phyloP scores from a whole-genome alignment of 2,797 vertebrate species.

The Chelidonichthys spinosus region DNA sequence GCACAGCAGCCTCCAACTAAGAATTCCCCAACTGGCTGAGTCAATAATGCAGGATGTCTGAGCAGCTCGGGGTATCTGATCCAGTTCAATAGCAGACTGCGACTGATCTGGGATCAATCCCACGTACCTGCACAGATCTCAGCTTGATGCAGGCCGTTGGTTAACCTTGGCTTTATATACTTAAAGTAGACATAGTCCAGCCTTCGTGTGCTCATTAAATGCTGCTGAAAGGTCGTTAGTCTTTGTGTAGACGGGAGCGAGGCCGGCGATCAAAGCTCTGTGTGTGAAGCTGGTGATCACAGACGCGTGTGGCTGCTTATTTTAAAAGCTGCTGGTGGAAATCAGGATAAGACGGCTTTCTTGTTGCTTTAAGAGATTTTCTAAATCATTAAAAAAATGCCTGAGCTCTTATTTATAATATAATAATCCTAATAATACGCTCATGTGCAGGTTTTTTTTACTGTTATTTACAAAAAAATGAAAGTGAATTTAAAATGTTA shows the following conservation, averaged over 20 bases:
- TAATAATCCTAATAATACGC: no score
- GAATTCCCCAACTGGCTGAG: conserved; percentile 54
- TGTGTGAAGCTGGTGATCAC: conserved; percentile 44
- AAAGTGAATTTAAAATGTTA: no score
- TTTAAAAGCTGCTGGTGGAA: conserved; percentile 28
- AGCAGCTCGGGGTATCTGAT: conserved; percentile 15
- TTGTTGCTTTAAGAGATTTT: neutral
- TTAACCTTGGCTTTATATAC: conserved; percentile 44
- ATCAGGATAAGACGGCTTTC: conserved; percentile 9
- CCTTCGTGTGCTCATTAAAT: conserved; percentile 35
- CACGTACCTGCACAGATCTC: conserved; percentile 17
- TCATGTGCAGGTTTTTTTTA: no score
- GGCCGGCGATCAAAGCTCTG: conserved; percentile 43
- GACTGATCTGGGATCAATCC: conserved; percentile 65
- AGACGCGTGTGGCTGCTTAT: conserved; percentile 7
- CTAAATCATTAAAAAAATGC: conserved; percentile 1
- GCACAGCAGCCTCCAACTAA: conserved; percentile 25
- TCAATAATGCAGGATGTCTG: conserved; percentile 68
- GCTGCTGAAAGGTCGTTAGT: conserved; percentile 46
- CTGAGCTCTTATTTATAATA: no score
- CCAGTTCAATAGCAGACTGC: conserved; percentile 58
- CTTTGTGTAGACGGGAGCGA: conserved; percentile 20
- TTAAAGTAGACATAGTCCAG: conserved; percentile 15
- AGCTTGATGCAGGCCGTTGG: conserved; percentile 16
- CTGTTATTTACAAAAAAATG: no score